These are phyloP conservation scores for Ceratitis capitata DNA, from an alignment of 1,140 invertebrate genomes.

Conservation along the genomic window DNA sequence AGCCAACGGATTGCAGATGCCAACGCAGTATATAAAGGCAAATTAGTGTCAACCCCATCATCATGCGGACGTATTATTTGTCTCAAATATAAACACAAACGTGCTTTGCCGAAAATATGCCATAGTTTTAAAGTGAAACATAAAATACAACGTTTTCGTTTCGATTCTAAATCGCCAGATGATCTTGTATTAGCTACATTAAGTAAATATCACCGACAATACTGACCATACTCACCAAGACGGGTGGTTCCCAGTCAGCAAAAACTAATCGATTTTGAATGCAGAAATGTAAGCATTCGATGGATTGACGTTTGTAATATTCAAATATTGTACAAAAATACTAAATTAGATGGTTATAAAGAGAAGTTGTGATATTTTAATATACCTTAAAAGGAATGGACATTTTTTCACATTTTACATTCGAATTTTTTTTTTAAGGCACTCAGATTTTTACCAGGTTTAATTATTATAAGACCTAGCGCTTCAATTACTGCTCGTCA, in stretches of 20 bases:
- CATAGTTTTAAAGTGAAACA: constrained; percentile 38
- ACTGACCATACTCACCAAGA: constrained; percentile 29
- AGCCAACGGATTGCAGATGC: background rate
- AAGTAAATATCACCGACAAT: constrained; percentile 33
- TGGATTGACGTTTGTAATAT: background rate
- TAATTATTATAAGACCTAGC: too few species aligned
- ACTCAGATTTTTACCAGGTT: too few species aligned
- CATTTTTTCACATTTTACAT: too few species aligned
- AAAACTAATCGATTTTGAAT: background rate
- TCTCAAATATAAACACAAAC: constrained; percentile 4
- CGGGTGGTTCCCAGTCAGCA: background rate
- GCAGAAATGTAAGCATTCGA: background rate
- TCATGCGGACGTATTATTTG: constrained; percentile 23
- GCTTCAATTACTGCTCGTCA: too few species aligned
- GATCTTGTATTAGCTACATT: constrained; percentile 52
- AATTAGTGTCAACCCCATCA: background rate
- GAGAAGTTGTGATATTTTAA: background rate
- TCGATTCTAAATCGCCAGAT: constrained; percentile 58
- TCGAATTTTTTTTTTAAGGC: too few species aligned
- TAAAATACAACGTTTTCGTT: constrained; percentile 52
- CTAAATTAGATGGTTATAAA: background rate
- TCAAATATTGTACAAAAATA: constrained; percentile 17
- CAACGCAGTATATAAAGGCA: background rate
- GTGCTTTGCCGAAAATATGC: background rate
- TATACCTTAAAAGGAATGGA: too few species aligned